A percentile compares a stretch with the other conserved stretches of the same genome.
These are phyloP conservation scores for Peucedramus taeniatus DNA, from an alignment of 2,113 vertebrate species.

Conservation along the genomic window DNA sequence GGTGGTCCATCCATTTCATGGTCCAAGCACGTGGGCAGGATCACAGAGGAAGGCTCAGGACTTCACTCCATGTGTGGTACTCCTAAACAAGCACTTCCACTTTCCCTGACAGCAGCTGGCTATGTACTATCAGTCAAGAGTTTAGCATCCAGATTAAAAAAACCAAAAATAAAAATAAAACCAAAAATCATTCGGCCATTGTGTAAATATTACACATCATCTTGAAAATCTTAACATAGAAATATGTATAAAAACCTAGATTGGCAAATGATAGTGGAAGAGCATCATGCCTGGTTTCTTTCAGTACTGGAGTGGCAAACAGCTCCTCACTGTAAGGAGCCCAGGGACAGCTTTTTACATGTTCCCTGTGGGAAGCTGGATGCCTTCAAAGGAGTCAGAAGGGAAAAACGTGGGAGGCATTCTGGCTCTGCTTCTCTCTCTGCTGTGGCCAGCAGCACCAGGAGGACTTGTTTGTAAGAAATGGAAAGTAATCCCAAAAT, in stretches of 20 bases:
- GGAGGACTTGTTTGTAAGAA: not conserved
- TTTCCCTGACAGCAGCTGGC: not conserved
- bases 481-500: not conserved
- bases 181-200: not conserved
- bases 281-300: not conserved
- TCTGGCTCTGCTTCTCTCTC: conserved; percentile 4
- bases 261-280: not conserved
- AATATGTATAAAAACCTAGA: not conserved
- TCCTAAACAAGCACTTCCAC: not conserved
- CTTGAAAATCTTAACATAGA: not conserved
- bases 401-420: not conserved
- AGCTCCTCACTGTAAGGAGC: not conserved
- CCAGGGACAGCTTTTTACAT: not conserved
- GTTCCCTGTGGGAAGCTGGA: conserved; percentile 17
- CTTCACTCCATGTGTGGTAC: not conserved
- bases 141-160: not conserved
- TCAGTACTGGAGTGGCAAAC: not conserved
- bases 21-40: not conserved
- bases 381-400: conserved; percentile 34
- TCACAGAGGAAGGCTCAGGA: not conserved
- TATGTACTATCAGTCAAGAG: not conserved
- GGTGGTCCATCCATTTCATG: not conserved
- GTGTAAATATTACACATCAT: not conserved
- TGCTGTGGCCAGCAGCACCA: not conserved
- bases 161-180: not conserved